A percentile compares a stretch with the other conserved stretches of the same genome.
Evolutionary conservation across 2,797 vertebrate genomes (phyloP).

Genomic region (Sebastiscus tertius): DNA sequence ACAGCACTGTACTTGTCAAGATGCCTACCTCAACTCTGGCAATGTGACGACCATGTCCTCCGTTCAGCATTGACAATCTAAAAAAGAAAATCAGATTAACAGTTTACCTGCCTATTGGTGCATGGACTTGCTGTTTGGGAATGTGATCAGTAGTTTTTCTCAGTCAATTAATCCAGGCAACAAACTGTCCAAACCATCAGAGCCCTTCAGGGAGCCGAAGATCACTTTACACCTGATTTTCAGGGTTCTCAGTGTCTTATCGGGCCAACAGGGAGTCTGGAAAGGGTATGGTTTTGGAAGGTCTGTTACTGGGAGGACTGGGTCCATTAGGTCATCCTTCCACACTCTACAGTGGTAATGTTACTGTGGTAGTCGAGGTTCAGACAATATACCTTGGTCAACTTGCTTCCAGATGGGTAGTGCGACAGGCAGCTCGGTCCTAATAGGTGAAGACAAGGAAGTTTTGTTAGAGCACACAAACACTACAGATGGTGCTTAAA

Average conservation of each 20-base stretch:
- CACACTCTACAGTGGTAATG: neutral
- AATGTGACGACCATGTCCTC: neutral
- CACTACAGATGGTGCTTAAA: neutral
- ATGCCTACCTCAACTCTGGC: neutral
- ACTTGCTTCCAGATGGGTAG: accelerated
- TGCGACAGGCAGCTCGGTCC: neutral
- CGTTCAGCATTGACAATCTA: neutral
- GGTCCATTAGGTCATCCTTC: neutral
- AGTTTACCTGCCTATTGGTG: neutral
- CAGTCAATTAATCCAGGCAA: neutral
- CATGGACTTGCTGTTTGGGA: neutral
- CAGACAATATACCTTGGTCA: neutral
- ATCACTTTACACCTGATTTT: neutral
- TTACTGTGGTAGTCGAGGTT: neutral
- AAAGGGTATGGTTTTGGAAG: neutral
- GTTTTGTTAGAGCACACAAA: neutral
- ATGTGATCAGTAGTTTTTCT: neutral
- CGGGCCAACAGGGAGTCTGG: neutral
- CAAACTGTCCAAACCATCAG: neutral
- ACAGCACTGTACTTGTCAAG: accelerated
- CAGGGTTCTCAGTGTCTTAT: neutral
- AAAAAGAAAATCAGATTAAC: neutral
- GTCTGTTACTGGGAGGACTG: neutral
- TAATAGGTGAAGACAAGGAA: neutral
- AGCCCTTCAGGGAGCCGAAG: neutral